Base-by-base conservation (phyloP, 2,888 invertebrate species). In the Druceiella hillmani region DNA sequence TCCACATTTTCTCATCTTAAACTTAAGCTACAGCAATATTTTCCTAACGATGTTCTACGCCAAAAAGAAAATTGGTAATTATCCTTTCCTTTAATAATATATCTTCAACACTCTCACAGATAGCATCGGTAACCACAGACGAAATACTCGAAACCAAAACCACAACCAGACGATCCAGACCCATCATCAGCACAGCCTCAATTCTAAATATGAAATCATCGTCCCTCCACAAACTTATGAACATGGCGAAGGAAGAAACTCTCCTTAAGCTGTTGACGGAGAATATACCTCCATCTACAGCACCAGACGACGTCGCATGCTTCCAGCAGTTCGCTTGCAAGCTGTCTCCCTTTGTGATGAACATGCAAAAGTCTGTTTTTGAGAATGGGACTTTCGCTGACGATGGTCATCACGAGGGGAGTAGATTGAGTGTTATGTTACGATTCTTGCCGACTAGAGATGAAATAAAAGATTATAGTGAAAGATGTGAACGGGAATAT, bases 311-410 rank as follows among this genome's bases (percentile, higher is more conserved):
- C 48, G 80, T 77, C 0, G 79, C 78, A 33, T 88, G 87, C 50
- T 67, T 87, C 2, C 77, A 79, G 52, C 63, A 86, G 17, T 60
- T 90, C 17, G 64, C 88, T 43, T 90, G 90, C 56, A 88, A 88
- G 64, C 75, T 77, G 44, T 76, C 83, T 1, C 88, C 88, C 0
- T 78, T 87, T 42, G 78, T 90, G 42, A 74, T 75, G 64, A 81
- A 79, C 47, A 87, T 87, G 78, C 89, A 90, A 54, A 71, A 73
- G 39, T 77, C 82, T n/a, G 69, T 70, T 0, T 64, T 87, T 39
- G 70, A 62, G 7, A 56, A 58, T 5, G n/a, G n/a, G n/a, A n/a
- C n/a, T n/a, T n/a, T n/a, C n/a, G 45, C 52, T 7, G 57, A 50
- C 17, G 55, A 57, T 49, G 54, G 53, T 12, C 54, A 55, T 11